These are phyloP conservation scores for Aurelia sp. DNA, from an alignment of 30 jellyfish, hydroid and myxozoan species.

Conservation along the genomic window DNA sequence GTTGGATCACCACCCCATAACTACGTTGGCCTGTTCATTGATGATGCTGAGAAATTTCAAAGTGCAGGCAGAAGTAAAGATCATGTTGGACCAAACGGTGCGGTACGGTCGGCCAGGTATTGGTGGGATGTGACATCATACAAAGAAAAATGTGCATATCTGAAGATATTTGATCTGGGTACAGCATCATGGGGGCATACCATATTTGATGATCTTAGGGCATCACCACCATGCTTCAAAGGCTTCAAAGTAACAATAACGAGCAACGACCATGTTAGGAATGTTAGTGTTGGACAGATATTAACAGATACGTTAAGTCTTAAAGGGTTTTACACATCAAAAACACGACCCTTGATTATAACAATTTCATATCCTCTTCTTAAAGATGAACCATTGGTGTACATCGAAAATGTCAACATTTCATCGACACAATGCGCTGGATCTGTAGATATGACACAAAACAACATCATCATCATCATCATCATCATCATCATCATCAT, in stretches of 20 bases:
- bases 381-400: conserved; percentile 30
- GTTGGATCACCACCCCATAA: conserved; percentile 47
- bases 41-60: conserved; percentile 17
- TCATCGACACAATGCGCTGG: conserved; percentile 14
- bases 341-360: conserved; percentile 3
- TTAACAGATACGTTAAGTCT: background rate
- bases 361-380: conserved; percentile 18
- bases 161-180: conserved; percentile 28
- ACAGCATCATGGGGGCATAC: conserved; percentile 15
- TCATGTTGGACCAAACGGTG: background rate
- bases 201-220: conserved; percentile 49
- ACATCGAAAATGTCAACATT: background rate
- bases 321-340: conserved; percentile 43
- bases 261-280: conserved; percentile 1
- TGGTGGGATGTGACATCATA: conserved; percentile 56
- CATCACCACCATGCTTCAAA: conserved; percentile 63
- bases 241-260: conserved; percentile 11
- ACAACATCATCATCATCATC: background rate
- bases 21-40: conserved; percentile 21
- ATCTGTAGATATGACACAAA: background rate
- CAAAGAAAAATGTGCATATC: conserved; percentile 24
- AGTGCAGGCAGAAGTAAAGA: conserved; percentile 25
- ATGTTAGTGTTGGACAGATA: conserved; percentile 1
- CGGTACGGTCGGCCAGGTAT: conserved; percentile 24
- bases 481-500: too few species aligned